Conservation (phyloP, 2,113 vertebrate species). For the Thalassarche chlororhynchos region DNA sequence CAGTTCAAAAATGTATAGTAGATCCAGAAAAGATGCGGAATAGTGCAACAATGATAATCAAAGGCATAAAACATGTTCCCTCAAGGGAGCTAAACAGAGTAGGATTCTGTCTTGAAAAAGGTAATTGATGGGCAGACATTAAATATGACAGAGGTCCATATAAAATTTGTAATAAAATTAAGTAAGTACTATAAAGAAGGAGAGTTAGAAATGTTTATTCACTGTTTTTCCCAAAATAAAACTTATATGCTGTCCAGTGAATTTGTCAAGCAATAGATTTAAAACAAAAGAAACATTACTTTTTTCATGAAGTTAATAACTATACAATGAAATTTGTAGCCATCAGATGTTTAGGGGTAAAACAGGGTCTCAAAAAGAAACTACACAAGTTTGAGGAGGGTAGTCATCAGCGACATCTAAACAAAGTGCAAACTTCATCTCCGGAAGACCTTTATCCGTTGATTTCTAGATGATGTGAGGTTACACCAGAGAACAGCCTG, state of each 20-base stretch:
- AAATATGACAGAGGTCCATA: neutral
- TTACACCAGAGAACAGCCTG: neutral
- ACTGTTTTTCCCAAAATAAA: neutral
- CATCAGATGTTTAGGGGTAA: neutral
- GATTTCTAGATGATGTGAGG: neutral
- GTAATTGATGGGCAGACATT: neutral
- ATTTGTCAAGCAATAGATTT: neutral
- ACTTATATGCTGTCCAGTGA: neutral
- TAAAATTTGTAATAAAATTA: neutral
- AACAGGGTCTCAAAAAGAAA: neutral
- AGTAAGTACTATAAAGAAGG: neutral
- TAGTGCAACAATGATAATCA: neutral
- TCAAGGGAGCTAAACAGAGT: neutral
- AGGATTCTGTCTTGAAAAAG: neutral
- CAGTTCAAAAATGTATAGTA: neutral
- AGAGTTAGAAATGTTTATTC: neutral
- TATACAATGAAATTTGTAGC: neutral
- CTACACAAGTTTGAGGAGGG: neutral
- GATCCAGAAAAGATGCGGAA: neutral
- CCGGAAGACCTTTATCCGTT: neutral
- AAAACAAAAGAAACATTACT: neutral
- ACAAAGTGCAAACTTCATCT: neutral
- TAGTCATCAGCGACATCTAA: neutral
- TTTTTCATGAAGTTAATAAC: neutral
- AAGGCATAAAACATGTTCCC: neutral